Evolutionary conservation across 2,797 vertebrate species (phyloP).

Genomic region (Paratrypauchen microcephalus): DNA sequence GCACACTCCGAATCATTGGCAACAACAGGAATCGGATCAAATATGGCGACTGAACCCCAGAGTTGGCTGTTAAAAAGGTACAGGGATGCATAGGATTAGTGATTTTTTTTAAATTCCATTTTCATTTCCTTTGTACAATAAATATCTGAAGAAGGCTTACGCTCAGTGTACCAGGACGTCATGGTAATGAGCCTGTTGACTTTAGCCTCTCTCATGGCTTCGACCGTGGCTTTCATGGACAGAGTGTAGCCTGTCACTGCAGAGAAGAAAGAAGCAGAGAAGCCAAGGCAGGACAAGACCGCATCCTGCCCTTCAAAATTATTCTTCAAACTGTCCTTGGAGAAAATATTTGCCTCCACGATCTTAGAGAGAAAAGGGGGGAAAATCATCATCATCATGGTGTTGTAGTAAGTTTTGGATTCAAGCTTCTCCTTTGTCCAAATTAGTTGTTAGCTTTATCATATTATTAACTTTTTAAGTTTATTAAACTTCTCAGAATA

Average conservation of each 20-base stretch:
- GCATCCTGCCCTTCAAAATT: constrained; percentile 81
- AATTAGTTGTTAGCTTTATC: no score
- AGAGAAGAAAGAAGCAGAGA: constrained; percentile 68
- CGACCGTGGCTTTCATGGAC: constrained; percentile 70
- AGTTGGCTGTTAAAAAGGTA: constrained; percentile 65
- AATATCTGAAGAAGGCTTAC: constrained; percentile 53
- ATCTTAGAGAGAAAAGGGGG: constrained; percentile 65
- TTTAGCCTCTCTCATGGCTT: constrained; percentile 70
- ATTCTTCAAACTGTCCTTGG: constrained; percentile 66
- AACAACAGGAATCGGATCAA: constrained; percentile 77
- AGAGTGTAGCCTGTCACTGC: constrained; percentile 76
- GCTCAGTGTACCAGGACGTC: constrained; percentile 84
- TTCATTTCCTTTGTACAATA: not conserved
- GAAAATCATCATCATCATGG: not conserved
- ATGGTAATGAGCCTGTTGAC: constrained; percentile 78
- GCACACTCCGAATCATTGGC: constrained; percentile 78
- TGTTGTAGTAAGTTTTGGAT: not conserved
- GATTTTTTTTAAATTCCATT: not conserved
- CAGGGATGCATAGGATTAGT: not conserved
- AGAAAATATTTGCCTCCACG: constrained; percentile 79
- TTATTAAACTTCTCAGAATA: not conserved
- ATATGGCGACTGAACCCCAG: constrained; percentile 61
- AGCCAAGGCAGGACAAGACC: constrained; percentile 82
- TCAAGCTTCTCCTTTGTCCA: not conserved
- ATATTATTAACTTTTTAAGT: no score